Conservation (phyloP, 92 coral and sea anemone genomes). For the Actinostola sp. region DNA sequence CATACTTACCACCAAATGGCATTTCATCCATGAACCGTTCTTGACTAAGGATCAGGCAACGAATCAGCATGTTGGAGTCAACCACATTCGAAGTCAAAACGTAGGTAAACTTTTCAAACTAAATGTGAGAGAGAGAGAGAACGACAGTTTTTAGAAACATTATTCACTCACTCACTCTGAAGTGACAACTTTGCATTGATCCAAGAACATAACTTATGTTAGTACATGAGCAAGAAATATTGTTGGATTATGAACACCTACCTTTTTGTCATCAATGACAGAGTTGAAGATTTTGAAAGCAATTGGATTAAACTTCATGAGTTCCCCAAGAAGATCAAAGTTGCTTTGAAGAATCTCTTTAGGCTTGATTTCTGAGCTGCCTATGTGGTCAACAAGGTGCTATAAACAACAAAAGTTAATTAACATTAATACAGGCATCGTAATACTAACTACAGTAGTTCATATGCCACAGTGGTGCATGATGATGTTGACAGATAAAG, state of each 20-base stretch:
- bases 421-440: neutral
- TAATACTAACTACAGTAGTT: no score
- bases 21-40: slow-evolving; percentile 79
- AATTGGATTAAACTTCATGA: slow-evolving; percentile 94
- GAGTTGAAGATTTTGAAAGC: slow-evolving; percentile 94
- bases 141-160: neutral
- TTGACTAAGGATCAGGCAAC: slow-evolving; percentile 90
- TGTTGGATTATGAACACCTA: no score
- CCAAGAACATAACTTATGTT: neutral
- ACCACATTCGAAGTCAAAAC: slow-evolving; percentile 92
- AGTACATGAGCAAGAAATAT: no score
- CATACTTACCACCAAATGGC: slow-evolving; percentile 66
- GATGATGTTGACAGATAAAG: neutral
- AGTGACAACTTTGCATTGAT: no score
- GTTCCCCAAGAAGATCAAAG: slow-evolving; percentile 95
- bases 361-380: slow-evolving; percentile 84
- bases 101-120: slow-evolving; percentile 94
- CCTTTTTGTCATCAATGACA: slow-evolving; percentile 85
- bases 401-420: slow-evolving; percentile 26
- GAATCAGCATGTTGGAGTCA: slow-evolving; percentile 98
- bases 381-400: slow-evolving; percentile 95
- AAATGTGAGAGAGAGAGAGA: slow-evolving; percentile 18
- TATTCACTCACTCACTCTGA: no score
- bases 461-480: no score
- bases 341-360: slow-evolving; percentile 97